A percentile compares a stretch with the other conserved stretches of the same genome.
These are phyloP conservation scores for Antitype chi DNA, from an alignment of 2,888 invertebrate species.

Conservation along the genomic window DNA sequence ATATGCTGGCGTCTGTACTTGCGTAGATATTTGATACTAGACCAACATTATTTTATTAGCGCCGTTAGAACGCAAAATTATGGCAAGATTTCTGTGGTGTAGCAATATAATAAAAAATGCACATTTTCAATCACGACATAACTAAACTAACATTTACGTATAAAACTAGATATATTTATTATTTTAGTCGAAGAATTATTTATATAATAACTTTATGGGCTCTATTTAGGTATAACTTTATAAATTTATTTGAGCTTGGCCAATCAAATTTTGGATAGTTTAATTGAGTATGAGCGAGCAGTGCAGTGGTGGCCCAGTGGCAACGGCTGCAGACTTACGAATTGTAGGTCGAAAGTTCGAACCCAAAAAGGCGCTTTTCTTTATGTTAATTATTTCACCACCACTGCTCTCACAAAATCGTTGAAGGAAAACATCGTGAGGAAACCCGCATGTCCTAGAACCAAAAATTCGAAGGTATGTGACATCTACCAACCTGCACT, in stretches of 20 bases:
- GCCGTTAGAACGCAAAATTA: background rate
- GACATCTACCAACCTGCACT: no score
- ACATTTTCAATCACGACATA: slow-evolving; percentile 6
- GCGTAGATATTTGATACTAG: background rate
- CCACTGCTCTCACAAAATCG: no score
- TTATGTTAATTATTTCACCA: no score
- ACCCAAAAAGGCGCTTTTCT: no score
- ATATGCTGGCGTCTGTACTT: no score
- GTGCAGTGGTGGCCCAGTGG: no score
- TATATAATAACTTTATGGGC: slow-evolving; percentile 4
- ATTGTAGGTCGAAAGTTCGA: no score
- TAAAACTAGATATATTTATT: slow-evolving; percentile 11
- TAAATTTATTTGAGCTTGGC: background rate
- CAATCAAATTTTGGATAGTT: slow-evolving; percentile 1
- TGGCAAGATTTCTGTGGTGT: background rate
- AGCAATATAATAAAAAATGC: slow-evolving; percentile 28
- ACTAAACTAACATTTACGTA: background rate
- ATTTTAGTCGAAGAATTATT: slow-evolving; percentile 7
- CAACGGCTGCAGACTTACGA: no score
- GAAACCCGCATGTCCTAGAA: no score
- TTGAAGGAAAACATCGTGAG: no score
- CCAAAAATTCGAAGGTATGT: no score
- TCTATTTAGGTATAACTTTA: background rate
- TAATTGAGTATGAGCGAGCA: background rate
- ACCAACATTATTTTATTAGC: background rate